These are phyloP conservation scores for Hypanus sabinus DNA, from an alignment of 2,113 vertebrate species.

Conservation along the genomic window DNA sequence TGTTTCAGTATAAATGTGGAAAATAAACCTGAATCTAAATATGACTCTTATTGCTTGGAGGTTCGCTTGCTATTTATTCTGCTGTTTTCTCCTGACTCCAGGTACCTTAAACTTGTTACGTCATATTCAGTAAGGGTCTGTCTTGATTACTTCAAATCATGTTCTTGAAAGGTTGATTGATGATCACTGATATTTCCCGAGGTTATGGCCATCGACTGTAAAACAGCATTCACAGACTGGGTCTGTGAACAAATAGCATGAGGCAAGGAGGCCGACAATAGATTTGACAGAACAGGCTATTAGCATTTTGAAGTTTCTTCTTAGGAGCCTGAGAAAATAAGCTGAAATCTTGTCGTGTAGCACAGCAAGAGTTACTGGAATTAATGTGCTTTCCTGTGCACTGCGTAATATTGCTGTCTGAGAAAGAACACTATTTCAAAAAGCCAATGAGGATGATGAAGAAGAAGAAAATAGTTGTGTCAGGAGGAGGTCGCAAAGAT, in stretches of 20 bases:
- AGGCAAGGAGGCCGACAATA: not conserved
- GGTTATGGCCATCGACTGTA: not conserved
- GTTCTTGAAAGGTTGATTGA: not conserved
- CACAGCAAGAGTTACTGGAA: not conserved
- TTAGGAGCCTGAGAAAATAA: not conserved
- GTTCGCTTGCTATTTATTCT: not conserved
- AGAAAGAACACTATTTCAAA: not conserved
- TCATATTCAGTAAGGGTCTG: not conserved
- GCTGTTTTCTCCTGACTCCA: not conserved
- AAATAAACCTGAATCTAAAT: too few relatives aligned
- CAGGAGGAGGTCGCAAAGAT: not conserved
- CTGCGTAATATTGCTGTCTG: not conserved
- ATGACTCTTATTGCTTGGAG: not conserved
- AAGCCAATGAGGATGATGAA: not conserved
- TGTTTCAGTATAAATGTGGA: too few relatives aligned
- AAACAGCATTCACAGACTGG: not conserved
- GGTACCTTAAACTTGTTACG: not conserved
- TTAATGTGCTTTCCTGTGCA: not conserved
- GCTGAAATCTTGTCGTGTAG: not conserved
- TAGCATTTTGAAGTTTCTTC: conserved; percentile 8
- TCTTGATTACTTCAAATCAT: not conserved
- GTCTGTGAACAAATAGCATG: not conserved
- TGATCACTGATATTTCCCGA: not conserved
- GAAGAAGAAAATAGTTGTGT: not conserved
- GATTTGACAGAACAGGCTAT: not conserved